These are phyloP conservation scores for Anticlea derivata DNA, from an alignment of 2,888 invertebrate species.

Conservation along the genomic window DNA sequence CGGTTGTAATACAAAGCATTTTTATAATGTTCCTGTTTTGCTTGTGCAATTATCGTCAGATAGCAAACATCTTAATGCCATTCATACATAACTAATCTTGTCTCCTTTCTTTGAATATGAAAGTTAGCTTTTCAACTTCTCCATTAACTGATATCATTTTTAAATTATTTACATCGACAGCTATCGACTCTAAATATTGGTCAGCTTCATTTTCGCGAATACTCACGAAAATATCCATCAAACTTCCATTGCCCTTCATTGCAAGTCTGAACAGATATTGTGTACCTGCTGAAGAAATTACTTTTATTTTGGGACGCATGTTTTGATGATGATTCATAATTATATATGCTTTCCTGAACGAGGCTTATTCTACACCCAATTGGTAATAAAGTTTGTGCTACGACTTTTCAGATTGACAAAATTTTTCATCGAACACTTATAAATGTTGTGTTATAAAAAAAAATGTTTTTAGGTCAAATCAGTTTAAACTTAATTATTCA, in stretches of 20 bases:
- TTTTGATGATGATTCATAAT: too few relatives aligned
- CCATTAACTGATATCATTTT: slow-evolving; percentile 55
- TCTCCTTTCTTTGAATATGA: slow-evolving; percentile 14
- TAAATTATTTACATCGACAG: slow-evolving; percentile 49
- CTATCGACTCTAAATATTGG: slow-evolving; percentile 41
- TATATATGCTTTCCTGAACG: too few relatives aligned
- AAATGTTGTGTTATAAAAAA: too few relatives aligned
- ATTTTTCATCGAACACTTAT: too few relatives aligned
- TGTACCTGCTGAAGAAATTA: slow-evolving; percentile 8
- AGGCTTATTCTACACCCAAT: too few relatives aligned
- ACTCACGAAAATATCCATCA: not conserved
- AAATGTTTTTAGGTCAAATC: too few relatives aligned
- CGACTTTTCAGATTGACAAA: too few relatives aligned
- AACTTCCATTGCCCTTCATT: not conserved
- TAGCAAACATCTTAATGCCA: not conserved
- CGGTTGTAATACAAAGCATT: too few relatives aligned
- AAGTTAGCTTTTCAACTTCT: slow-evolving; percentile 52
- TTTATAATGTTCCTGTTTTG: too few relatives aligned
- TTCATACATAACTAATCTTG: not conserved
- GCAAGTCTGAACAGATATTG: slow-evolving; percentile 15
- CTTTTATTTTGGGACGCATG: too few relatives aligned
- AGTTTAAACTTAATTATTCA: too few relatives aligned
- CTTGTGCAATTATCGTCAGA: not conserved
- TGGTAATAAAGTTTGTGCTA: too few relatives aligned
- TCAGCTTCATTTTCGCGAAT: slow-evolving; percentile 22